A percentile compares a stretch with the other conserved stretches of the same genome.
These are phyloP conservation scores for Phenganax stokvisi DNA, from an alignment of 92 coral and sea anemone species.

Conservation along the genomic window DNA sequence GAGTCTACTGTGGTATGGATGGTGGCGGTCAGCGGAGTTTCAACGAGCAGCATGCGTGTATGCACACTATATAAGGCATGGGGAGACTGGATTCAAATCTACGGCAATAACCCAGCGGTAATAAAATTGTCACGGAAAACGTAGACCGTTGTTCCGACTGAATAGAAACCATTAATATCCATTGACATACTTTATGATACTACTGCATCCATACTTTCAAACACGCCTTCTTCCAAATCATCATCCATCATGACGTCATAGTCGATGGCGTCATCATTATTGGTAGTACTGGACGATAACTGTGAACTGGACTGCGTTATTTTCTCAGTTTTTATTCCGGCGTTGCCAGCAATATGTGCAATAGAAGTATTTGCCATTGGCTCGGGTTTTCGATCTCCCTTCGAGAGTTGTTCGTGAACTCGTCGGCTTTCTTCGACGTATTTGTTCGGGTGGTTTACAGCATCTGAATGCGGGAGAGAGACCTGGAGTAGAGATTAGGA, in stretches of 20 bases:
- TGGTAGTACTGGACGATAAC: constrained; percentile 5
- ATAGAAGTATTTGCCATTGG: constrained; percentile 23
- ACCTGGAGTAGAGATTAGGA: constrained; percentile 29
- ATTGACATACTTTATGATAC: background rate
- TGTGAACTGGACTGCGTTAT: constrained; percentile 26
- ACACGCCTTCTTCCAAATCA: constrained; percentile 32
- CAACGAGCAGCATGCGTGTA: constrained; percentile 27
- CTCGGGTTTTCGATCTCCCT: constrained; percentile 19
- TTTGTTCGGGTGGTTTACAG: constrained; percentile 88
- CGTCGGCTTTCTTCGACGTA: constrained; percentile 87
- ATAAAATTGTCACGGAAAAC: background rate
- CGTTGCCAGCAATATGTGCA: background rate
- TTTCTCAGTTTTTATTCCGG: constrained; percentile 27
- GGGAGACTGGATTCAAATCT: constrained; percentile 18
- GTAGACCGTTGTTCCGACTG: background rate
- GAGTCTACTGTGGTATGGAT: constrained; percentile 15
- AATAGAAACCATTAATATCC: background rate
- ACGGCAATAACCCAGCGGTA: background rate
- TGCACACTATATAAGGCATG: constrained; percentile 25
- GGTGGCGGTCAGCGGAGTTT: background rate
- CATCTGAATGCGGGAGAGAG: constrained; percentile 49
- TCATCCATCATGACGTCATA: constrained; percentile 40
- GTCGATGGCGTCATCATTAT: constrained; percentile 31
- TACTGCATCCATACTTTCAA: constrained; percentile 34
- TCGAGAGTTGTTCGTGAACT: constrained; percentile 25